Evolutionary conservation across 2,888 invertebrate genomes (phyloP), one percentile per base, ranked within the genome.

Genomic region (Drosophila austrosaltans): DNA sequence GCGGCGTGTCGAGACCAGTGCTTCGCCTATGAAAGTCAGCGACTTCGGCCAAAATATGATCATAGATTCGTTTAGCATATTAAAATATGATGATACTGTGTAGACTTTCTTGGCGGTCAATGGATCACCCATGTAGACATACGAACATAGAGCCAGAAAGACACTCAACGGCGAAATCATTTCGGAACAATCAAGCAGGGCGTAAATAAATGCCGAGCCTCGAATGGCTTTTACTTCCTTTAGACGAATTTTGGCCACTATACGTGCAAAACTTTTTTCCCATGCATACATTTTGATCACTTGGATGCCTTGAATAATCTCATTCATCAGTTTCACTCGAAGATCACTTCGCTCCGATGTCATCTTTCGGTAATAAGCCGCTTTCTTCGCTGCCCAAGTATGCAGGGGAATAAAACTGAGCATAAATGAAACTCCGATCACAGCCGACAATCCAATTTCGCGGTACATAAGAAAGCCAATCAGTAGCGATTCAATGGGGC

Each of bases 261-360:
- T 93, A 44, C 94, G 93, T 0, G 95, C 95, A 89, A 97, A 97
- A 0, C 96, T 96, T 48, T 94, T 94, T 91, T 97, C 97, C 95
- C 97, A 97, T 0, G 96, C 96, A 88, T 97, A 97, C 97, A 97
- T 97, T 91, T 97, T 97, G 77, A 97, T 96, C 0, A 97, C 96
- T 72, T 96, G 95, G 81, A 97, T 96, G 2, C 96, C 97, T 66
- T 95, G 95, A 40, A 97, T 95, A 0, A 97, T 95, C 91, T 97
- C 98, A 90, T 96, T 97, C 97, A 98, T 98, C 0, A 98, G 91
- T 30, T 96, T 93, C 1, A 98, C 96, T 4, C 98, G 93, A 81
- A 96, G 94, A 92, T 98, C 98, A 0, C 98, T 97, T 63, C 96
- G 93, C 39, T 95, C 92, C 0, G 98, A 97, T 0, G 96, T 96